Percentiles rank a stretch among this genome's conserved stretches.
Evolutionary conservation across 64 coral and sea anemone genomes (phyloP).

Genomic region (Montipora efflorescens): DNA sequence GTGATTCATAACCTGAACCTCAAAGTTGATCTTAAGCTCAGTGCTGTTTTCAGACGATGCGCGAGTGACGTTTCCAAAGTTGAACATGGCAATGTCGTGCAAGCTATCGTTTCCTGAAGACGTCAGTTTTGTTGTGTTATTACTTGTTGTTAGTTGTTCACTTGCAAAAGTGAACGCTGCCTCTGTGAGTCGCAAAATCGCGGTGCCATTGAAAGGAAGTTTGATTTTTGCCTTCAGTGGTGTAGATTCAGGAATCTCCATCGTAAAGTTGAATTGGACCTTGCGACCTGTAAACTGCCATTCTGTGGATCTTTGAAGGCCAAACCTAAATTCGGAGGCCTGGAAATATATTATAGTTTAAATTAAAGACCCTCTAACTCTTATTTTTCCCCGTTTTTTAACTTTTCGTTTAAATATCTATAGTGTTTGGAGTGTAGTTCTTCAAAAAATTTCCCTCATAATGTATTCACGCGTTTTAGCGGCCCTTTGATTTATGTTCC

Average conservation of each 20-base stretch:
- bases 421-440: too few species aligned
- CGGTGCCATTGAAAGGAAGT: constrained; percentile 38
- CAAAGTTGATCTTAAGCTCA: constrained; percentile 56
- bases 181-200: constrained; percentile 59
- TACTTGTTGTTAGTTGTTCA: constrained; percentile 2
- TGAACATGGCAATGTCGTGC: constrained; percentile 57
- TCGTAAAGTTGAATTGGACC: constrained; percentile 44
- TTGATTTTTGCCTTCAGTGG: constrained; percentile 60
- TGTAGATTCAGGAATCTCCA: constrained; percentile 62
- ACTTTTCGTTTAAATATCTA: too few species aligned
- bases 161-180: constrained; percentile 10
- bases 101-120: constrained; percentile 62
- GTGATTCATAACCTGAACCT: constrained; percentile 76
- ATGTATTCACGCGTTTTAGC: too few species aligned
- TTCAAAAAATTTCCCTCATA: too few species aligned
- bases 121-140: constrained; percentile 27
- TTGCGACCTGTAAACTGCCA: constrained; percentile 59
- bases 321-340: constrained; percentile 70
- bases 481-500: too few species aligned
- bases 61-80: constrained; percentile 66
- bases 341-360: neutral
- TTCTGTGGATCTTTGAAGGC: constrained; percentile 46
- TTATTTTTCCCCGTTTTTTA: too few species aligned
- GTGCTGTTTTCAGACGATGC: neutral
- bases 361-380: too few species aligned